Base-by-base conservation (phyloP, 1,140 invertebrate species). In the Drosophila ananassae region DNA sequence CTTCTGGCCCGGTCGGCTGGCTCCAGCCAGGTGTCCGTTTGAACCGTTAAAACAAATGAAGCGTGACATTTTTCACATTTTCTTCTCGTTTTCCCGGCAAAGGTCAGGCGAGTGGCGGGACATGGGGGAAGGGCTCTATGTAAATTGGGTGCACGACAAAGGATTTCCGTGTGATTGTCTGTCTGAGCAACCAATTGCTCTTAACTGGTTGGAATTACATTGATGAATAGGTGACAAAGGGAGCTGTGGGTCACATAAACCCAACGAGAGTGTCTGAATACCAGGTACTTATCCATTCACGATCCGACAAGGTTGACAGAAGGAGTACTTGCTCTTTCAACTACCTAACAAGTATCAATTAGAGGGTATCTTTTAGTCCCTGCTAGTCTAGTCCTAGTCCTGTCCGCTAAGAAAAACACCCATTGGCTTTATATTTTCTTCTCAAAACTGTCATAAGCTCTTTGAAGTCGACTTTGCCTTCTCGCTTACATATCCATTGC, bases 61-160 rank as follows among this genome's bases (percentile, higher is more conserved):
- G 68, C 81, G 77, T 87, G 77, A 87, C 81, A 85, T 85, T 87
- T 81, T 87, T 52, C 62, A 81, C 81, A 81, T 77, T 84, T 84
- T 50, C 56, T 51, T 58, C 60, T 59, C 39, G 6, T 7, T 63
- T 47, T 63, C 47, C 50, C 9, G 48, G 17, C 2, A 9, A 5
- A 47, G 24, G 10, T 22, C 2, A 10, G 10, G 10, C n/a, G 10
- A 21, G 17, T 59, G 8, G 54, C n/a, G 21, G 57, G 9, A 13
- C n/a, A 10, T 22, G 2, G 17, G 5, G 17, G 22, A 21, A 28
- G 21, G 7, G 58, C 25, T 64, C 59, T 57, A 53, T 74, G 71
- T 46, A 74, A 74, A 74, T 74, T 74, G 53, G 59, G 21, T 34
- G 39, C 37, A 63, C 52, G 71, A 56, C 71, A 74, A 74, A 74